Evolutionary conservation across 1,140 invertebrate genomes (phyloP), one percentile per base, ranked within the genome.

Genomic region (Lasaia peninsularis): DNA sequence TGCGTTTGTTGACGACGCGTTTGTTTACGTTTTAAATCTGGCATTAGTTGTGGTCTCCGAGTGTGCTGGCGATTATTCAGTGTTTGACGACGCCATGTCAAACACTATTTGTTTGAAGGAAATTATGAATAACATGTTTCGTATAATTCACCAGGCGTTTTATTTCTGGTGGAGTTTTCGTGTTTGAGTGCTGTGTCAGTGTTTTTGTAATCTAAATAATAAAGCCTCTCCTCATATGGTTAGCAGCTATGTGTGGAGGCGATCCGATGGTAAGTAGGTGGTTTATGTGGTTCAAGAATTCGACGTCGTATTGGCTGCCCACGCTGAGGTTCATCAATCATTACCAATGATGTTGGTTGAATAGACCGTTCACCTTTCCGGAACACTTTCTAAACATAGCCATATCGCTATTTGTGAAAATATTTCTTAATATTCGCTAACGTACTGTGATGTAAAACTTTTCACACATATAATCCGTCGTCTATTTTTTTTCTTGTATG

Each of bases 11-110:
- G 80, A 79, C 71, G 62, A 77, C 68, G 66, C 62, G 69, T 63
- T 72, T 86, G 77, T 85, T 83, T 85, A 84, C 73, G 75, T 87
- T 84, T 79, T 72, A 56, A 61, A 65, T 71, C 71, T 82, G 84
- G 74, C 75, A 82, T 71, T 81, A 72, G 66, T 75, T 73, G 71
- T 75, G 62, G 74, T 64, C 80, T 74, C 72, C 69, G 73, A 80
- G 77, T 77, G 78, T 70, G 49, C 65, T 73, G 69, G 74, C 71
- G 64, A 79, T 62, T 71, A 62, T 77, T 69, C 70, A 63, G 75
- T 69, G 35, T 55, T 16, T 40, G 40, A 54, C n/a, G 24, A 31
- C 14, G 35, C 44, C 53, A 31, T 44, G 53, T 55, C 21, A 14
- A 40, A 40, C 37, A 9, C 14, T 18, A 18, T 44, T 18, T 44